These are phyloP conservation scores for Heliconius himera DNA, from an alignment of 1,140 invertebrate species.

Conservation along the genomic window DNA sequence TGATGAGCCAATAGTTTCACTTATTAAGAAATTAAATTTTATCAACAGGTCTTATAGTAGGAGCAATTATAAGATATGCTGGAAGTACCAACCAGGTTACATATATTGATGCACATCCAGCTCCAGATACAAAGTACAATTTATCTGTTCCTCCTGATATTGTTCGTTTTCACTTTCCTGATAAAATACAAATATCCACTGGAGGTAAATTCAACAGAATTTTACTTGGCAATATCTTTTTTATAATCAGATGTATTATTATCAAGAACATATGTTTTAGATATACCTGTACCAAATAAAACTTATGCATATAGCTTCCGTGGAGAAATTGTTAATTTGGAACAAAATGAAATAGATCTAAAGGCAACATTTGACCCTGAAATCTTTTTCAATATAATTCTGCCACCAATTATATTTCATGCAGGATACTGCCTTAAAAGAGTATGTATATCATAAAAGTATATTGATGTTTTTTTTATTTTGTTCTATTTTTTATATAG, in stretches of 20 bases:
- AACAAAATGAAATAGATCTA: conserved; percentile 93
- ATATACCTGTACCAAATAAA: conserved; percentile 84
- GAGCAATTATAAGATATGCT: conserved; percentile 95
- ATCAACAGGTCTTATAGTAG: conserved; percentile 93
- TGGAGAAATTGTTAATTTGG: conserved; percentile 90
- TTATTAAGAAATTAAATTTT: conserved; percentile 40
- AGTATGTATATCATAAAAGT: conserved; percentile 83
- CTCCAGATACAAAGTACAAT: conserved; percentile 85
- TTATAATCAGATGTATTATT: not conserved
- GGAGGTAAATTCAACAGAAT: conserved; percentile 61
- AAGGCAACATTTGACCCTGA: conserved; percentile 99
- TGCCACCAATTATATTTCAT: conserved; percentile 99
- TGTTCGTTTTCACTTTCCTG: conserved; percentile 87
- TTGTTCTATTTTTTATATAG: too few relatives aligned
- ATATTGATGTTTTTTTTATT: not conserved
- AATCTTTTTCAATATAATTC: conserved; percentile 99
- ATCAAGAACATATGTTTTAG: conserved; percentile 53
- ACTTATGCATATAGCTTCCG: conserved; percentile 94
- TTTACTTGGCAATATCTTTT: not conserved
- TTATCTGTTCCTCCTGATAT: conserved; percentile 90
- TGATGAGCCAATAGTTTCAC: not conserved
- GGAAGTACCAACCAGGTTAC: conserved; percentile 86
- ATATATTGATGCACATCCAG: conserved; percentile 87
- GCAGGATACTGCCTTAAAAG: conserved; percentile 98
- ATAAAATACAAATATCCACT: conserved; percentile 74